Conservation (phyloP, 1,140 invertebrate genomes). For the Drosophila azteca region DNA sequence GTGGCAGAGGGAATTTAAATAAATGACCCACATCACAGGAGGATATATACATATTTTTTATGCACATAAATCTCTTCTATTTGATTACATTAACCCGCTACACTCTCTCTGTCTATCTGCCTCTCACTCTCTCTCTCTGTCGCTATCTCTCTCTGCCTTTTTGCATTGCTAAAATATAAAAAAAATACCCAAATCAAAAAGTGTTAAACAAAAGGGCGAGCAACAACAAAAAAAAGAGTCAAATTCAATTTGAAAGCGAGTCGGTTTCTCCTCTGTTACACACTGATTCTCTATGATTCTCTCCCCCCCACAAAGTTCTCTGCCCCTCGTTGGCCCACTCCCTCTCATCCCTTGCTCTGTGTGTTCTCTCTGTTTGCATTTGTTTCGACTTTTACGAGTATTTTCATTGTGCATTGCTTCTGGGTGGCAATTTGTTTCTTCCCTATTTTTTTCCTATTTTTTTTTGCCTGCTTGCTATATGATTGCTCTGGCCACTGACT, state of each 20-base stretch:
- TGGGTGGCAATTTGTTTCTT: constrained; percentile 45
- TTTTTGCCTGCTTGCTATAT: constrained; percentile 2
- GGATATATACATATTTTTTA: constrained; percentile 38
- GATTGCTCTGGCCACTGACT: constrained; percentile 37
- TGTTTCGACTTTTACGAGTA: constrained; percentile 55
- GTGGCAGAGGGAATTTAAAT: constrained; percentile 26
- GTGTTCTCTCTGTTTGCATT: constrained; percentile 32
- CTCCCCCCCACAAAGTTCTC: background rate
- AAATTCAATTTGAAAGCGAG: constrained; percentile 55
- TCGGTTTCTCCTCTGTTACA: constrained; percentile 22
- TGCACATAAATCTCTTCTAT: constrained; percentile 53
- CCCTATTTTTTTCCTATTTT: background rate
- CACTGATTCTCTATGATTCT: background rate
- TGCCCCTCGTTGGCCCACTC: no score
- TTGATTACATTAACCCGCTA: constrained; percentile 49
- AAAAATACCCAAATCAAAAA: constrained; percentile 64
- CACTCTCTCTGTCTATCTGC: background rate
- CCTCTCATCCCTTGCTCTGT: background rate
- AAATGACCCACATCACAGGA: constrained; percentile 42
- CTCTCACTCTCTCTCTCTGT: background rate
- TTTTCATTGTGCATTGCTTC: constrained; percentile 55
- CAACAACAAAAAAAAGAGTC: constrained; percentile 34
- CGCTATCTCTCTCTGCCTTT: background rate
- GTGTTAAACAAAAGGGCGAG: constrained; percentile 29
- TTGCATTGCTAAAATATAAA: constrained; percentile 18